Percentiles rank a stretch among this genome's conserved stretches.
phyloP scores from a whole-genome alignment of 2,888 invertebrate species.

The Tuberolachnus salignus region DNA sequence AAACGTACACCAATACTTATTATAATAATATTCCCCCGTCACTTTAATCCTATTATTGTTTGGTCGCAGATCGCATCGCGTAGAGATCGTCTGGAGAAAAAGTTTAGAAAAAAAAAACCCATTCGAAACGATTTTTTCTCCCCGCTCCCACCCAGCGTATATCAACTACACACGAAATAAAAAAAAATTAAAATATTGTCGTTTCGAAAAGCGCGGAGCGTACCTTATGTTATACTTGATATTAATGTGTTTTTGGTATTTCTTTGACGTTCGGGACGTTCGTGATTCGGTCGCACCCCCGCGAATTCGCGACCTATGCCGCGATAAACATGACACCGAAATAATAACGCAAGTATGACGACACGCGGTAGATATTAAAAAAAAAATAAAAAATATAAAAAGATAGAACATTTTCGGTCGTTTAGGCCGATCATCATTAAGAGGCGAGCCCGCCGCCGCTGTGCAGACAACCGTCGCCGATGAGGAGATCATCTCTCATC shows the following conservation, averaged over 20 bases:
- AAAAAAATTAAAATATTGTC: not conserved
- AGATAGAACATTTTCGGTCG: conserved; percentile 32
- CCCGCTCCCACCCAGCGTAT: no score
- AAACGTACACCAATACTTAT: no score
- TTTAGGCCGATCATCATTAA: conserved; percentile 33
- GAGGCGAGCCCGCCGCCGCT: conserved; percentile 1
- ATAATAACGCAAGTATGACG: not conserved
- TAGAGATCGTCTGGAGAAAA: not conserved
- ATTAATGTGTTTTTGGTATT: not conserved
- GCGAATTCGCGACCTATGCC: conserved; percentile 14
- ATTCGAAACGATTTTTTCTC: no score
- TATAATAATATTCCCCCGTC: no score
- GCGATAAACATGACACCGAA: not conserved
- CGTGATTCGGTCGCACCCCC: conserved; percentile 15
- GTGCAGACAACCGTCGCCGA: conserved; percentile 24
- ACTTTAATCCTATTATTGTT: not conserved
- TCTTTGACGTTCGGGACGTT: no score
- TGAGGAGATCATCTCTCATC: conserved; percentile 43
- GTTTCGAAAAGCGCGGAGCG: not conserved
- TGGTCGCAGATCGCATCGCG: not conserved
- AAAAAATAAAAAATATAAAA: not conserved
- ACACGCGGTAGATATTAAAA: not conserved
- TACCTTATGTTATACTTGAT: no score
- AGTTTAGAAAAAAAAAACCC: not conserved
- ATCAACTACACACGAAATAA: no score